These are phyloP conservation scores for Diaperis boleti DNA, from an alignment of 2,888 invertebrate genomes.

Conservation along the genomic window DNA sequence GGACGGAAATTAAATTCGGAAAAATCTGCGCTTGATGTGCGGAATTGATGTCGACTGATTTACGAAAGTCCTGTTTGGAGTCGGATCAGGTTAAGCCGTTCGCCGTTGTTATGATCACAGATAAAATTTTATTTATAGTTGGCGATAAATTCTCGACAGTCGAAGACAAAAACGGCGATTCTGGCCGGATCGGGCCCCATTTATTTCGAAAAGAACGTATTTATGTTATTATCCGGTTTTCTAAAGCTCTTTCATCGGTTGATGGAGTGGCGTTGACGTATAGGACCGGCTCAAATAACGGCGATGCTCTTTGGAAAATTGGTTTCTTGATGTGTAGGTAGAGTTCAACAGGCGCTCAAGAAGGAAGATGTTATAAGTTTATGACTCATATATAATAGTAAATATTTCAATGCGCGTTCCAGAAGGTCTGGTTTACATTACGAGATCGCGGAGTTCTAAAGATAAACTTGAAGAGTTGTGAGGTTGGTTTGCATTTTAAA, in stretches of 20 bases:
- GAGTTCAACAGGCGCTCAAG: no score
- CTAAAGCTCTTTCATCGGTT: background rate
- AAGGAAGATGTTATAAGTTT: no score
- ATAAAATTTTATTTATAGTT: constrained; percentile 21
- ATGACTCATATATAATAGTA: no score
- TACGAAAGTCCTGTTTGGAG: constrained; percentile 3
- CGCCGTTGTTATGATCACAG: constrained; percentile 13
- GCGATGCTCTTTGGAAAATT: background rate
- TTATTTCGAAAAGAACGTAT: background rate
- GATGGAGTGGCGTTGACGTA: background rate
- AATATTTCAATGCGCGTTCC: no score
- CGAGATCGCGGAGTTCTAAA: no score
- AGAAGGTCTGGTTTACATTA: no score
- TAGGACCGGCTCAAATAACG: background rate
- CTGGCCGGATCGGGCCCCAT: background rate
- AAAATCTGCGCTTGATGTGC: constrained; percentile 29
- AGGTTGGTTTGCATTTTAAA: no score
- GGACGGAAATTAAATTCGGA: constrained; percentile 31
- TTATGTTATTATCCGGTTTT: background rate
- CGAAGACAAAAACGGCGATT: constrained; percentile 17
- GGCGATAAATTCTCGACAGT: background rate
- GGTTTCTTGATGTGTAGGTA: no score
- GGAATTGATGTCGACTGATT: constrained; percentile 19
- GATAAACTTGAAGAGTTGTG: no score
- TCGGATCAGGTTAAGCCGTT: constrained; percentile 17